Evolutionary conservation across 1,140 invertebrate species (phyloP), one percentile per base, ranked within the genome.

Genomic region (Vollenhovia emeryi): DNA sequence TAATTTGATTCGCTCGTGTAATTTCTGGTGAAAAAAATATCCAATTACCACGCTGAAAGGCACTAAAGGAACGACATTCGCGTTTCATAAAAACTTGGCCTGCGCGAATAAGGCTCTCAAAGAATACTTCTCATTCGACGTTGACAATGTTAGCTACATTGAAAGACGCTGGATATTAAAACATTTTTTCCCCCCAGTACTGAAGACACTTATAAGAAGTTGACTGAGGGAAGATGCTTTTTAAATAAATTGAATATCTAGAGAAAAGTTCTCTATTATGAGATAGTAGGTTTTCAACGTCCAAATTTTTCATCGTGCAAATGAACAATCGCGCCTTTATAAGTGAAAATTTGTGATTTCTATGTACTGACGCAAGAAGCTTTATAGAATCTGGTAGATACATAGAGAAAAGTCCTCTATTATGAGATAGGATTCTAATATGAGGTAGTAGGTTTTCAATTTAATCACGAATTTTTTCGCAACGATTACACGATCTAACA

Each of bases 1-100:
- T 43, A 43, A 71, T 55, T 66, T 68, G 30, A 33, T 13, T 48
- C 43, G 60, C 43, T 45, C 59, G 27, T 24, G 27, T 21, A 79
- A 79, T 66, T 68, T 68, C 9, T 27, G 43, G 7, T 36, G 24
- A 68, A 79, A 64, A n/a, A 64, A 36, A 79, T 78, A 50, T 79
- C 43, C 75, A 50, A 68, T 68, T 50, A 68, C 60, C 27, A 9
- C 27, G 27, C 27, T 62, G 24, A 43, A 62, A 76, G 75, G 30
- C 75, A 43, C 18, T 33, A 79, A 40, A 62, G 21, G 43, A 45
- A n/a, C 27, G 60, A 50, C 43, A 48, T 66, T 36, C 43, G 21
- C n/a, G 43, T 66, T 50, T 68, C 27, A 79, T 60, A 60, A 76
- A 43, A 76, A 62, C 55, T 76, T 43, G 36, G 3, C 15, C 40